Percentiles rank a stretch among this genome's conserved stretches.
These are phyloP conservation scores for Allobates femoralis DNA, from an alignment of 2,797 vertebrate genomes.

Conservation along the genomic window DNA sequence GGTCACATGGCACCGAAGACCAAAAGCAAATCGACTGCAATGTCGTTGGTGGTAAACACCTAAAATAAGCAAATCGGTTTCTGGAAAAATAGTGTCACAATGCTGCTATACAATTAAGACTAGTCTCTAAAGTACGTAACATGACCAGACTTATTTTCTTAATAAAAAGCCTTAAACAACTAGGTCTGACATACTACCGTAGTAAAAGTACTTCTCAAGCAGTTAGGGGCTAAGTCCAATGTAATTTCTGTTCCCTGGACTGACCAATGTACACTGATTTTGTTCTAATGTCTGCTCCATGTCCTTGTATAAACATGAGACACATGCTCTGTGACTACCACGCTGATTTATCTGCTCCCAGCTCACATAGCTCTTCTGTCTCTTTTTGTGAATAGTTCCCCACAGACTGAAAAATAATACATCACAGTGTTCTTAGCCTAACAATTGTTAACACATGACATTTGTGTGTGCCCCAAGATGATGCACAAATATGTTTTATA, in stretches of 20 bases:
- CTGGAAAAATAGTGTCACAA: too few relatives aligned
- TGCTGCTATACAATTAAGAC: too few relatives aligned
- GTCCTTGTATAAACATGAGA: slow-evolving; percentile 39
- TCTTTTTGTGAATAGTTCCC: slow-evolving; percentile 52
- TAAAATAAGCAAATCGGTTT: neutral
- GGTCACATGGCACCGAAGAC: neutral
- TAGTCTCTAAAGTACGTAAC: too few relatives aligned
- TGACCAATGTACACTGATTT: neutral
- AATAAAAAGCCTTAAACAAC: too few relatives aligned
- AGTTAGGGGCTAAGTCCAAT: neutral
- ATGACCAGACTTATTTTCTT: too few relatives aligned
- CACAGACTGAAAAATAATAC: slow-evolving; percentile 58
- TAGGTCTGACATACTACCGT: too few relatives aligned
- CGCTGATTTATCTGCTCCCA: neutral
- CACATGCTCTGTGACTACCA: slow-evolving; percentile 48
- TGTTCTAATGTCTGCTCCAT: slow-evolving; percentile 26
- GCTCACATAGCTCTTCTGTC: slow-evolving; percentile 1
- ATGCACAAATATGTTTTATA: slow-evolving; percentile 71
- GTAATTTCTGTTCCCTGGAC: neutral
- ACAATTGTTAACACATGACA: slow-evolving; percentile 69
- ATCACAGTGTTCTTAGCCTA: slow-evolving; percentile 66
- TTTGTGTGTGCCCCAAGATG: slow-evolving; percentile 70
- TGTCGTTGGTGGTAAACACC: too few relatives aligned
- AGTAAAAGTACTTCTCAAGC: neutral
- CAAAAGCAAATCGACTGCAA: neutral